Evolutionary conservation across 2,888 invertebrate species (phyloP).

Genomic region (Dryococelus australis): DNA sequence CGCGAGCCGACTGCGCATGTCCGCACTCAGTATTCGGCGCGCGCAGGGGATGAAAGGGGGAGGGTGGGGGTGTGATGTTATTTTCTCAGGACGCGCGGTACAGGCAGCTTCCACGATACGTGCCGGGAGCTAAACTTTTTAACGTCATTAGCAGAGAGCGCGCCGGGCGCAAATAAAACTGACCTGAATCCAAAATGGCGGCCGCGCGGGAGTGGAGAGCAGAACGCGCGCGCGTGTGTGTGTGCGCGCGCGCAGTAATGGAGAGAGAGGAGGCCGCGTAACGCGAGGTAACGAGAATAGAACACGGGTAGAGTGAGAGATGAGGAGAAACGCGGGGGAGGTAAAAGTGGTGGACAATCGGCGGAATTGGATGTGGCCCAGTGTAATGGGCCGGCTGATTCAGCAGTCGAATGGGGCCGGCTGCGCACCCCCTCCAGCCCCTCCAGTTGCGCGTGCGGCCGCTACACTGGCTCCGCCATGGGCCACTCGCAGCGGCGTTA

Average conservation of each 20-base stretch:
- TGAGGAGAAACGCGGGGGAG: too few relatives aligned
- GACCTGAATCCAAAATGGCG: conserved; percentile 16
- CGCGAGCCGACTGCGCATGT: not conserved
- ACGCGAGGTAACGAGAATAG: not conserved
- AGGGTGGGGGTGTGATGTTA: not conserved
- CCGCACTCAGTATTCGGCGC: not conserved
- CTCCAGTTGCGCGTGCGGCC: not conserved
- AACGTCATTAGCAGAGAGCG: not conserved
- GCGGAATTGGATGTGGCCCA: not conserved
- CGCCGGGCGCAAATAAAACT: conserved; percentile 16
- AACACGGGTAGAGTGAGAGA: not conserved
- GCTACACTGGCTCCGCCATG: not conserved
- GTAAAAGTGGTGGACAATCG: conserved; percentile 16
- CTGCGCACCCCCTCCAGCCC: not conserved
- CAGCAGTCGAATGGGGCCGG: conserved; percentile 2
- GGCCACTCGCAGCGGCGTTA: too few relatives aligned
- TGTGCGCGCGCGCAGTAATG: not conserved
- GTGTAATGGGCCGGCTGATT: conserved; percentile 10
- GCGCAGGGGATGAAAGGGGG: not conserved
- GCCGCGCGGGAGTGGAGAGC: not conserved
- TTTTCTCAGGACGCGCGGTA: not conserved
- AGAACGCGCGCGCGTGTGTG: not conserved
- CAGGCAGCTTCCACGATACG: not conserved
- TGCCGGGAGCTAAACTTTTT: not conserved
- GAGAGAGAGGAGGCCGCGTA: not conserved